Evolutionary conservation across 2,888 invertebrate species (phyloP), one percentile per base, ranked within the genome.

Genomic region (Tinea trinotella): DNA sequence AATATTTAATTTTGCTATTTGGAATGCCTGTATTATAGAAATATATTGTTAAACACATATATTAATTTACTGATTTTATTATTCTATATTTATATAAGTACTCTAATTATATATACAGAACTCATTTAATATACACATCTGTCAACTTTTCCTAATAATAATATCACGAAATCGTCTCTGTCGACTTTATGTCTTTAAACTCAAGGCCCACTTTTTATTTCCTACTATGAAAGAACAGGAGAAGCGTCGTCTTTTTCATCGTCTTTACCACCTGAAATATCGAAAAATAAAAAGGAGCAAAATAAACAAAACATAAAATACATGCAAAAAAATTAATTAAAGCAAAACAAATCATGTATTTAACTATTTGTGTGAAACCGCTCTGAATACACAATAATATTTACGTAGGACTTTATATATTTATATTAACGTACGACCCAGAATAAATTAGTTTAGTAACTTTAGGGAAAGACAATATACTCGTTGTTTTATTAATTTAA

Each of bases 151-250:
- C 84, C 81, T 82, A 83, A 66, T 70, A 70, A 68, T 84, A 84
- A 83, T 84, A 83, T 85, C 83, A 85, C 84, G 83, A 75, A 59
- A 80, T 83, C 84, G 84, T 84, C 84, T 71, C 70, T 83, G 61
- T 72, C 84, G 84, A 83, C 71, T 63, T 20, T 52, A 12, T 52
- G 19, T 52, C 18, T 52, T 35, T 35, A 52, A 50, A 30, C 17
- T 15, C 5, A 40, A 35, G 17, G 19, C 3, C 19, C 34, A 48
- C 35, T 46, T 15, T 7, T 13, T 40, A 36, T 20, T 30, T 30
- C 52, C 12, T 30, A 20, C 36, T 53, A 53, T 17, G 9, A 17
- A 15, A 40, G 40, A 15, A 72, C 76, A 68, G 75, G 70, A 75
- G 62, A 40, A 40, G 77, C 59, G 59, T 84, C 84, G 65, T 85